Base-by-base conservation (phyloP, 2,113 vertebrate species). In the Hippopotamus amphibius region DNA sequence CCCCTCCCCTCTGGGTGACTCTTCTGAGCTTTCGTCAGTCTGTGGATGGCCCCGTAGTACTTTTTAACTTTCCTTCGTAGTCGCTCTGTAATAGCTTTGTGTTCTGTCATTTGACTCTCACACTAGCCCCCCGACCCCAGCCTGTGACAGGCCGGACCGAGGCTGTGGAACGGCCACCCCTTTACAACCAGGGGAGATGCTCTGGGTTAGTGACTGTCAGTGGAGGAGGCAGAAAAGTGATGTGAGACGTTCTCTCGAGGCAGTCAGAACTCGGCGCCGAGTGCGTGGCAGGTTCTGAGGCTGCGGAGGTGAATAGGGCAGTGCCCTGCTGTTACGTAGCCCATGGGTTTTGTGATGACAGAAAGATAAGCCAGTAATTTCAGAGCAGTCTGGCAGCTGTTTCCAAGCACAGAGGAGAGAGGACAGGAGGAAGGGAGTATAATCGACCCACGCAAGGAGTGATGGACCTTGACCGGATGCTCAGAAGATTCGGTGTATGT, bases 41-140 rank as follows among this genome's bases (percentile, higher is more conserved):
- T 66, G 0, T 37, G 37, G 37, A 37, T 37, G 66, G 37, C n/a
- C 21, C 24, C 59, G 10, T 16, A 5, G 48, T 41, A 5, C 50
- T 76, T 15, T 19, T 41, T 81, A n/a, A 21, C 30, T 74, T 46
- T 53, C 26, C 66, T 72, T 43, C 48, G 13, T 4, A 7, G 59
- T 41, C 50, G 16, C n/a, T 16, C 7, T 0, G 0, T 21, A 1
- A 14, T 57, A 8, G 16, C 41, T 86, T 15, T 57, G 41, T 57
- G 55, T 86, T 61, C 74, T 63, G n/a, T 22, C 7, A 6, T 48
- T 24, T 61, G 68, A 30, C 46, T 48, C n/a, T 76, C 28, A 5
- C 16, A 11, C 55, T 77, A 26, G 26, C 76, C 7, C 6, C 37
- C 37, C 37, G 37, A 26, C 16, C 30, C 15, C 15, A 48, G 26